Evolutionary conservation across 37 sponge, comb jelly and placozoan genomes (phyloP).

Genomic region (Hormiphora californensis): DNA sequence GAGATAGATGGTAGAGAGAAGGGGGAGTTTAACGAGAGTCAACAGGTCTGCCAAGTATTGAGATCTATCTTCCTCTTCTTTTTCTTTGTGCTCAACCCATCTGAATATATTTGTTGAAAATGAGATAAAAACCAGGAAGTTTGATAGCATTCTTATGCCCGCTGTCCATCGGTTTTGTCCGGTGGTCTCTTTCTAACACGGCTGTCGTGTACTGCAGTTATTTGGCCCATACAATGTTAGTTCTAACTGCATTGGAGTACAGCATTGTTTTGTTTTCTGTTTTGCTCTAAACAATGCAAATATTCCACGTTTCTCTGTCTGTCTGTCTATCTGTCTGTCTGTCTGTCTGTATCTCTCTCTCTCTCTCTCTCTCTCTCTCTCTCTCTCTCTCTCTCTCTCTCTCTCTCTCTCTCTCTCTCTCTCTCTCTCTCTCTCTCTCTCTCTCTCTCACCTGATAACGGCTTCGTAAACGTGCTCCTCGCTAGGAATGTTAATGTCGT

Average conservation of each 20-base stretch:
- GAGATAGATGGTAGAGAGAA: slow-evolving; percentile 72
- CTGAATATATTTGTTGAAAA: no score
- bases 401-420: not conserved
- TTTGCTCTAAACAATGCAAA: no score
- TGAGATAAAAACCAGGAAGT: no score
- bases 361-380: not conserved
- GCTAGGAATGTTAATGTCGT: slow-evolving; percentile 69
- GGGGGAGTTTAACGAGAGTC: slow-evolving; percentile 69
- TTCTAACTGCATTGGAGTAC: no score
- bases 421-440: not conserved
- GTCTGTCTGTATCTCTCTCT: not conserved
- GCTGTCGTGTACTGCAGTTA: no score
- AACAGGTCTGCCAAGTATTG: slow-evolving; percentile 69
- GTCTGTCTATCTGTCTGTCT: no score
- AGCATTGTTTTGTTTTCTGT: no score
- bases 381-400: not conserved
- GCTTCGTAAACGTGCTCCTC: slow-evolving; percentile 85
- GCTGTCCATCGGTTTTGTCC: no score
- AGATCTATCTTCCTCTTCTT: slow-evolving; percentile 56
- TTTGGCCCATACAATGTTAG: no score
- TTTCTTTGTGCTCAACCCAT: slow-evolving; percentile 17
- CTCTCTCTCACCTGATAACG: slow-evolving; percentile 69
- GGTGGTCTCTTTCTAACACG: no score
- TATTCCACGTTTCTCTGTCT: no score
- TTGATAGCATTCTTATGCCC: no score